Evolutionary conservation across 2,797 vertebrate species (phyloP).

Genomic region (Lepilemur ruficaudatus): DNA sequence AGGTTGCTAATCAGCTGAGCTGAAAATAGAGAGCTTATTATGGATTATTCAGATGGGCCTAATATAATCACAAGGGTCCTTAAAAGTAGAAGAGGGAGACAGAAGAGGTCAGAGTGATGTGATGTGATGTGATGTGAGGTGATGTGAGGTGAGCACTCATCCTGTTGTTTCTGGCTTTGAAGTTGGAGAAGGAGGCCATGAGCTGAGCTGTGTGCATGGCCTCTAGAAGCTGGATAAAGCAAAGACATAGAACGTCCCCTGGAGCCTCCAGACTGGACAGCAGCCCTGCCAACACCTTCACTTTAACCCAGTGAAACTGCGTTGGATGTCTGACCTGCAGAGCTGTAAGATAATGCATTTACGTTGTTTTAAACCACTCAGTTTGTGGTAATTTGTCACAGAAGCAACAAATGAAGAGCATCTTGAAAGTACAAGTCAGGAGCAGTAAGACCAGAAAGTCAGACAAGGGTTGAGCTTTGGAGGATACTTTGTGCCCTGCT

Average conservation of each 20-base stretch:
- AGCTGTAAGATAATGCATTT: neutral
- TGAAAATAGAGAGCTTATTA: neutral
- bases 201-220: neutral
- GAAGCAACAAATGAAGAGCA: neutral
- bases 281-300: neutral
- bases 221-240: neutral
- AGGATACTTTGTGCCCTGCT: neutral
- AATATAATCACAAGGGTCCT: neutral
- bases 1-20: neutral
- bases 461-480: neutral
- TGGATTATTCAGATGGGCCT: neutral
- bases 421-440: neutral
- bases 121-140: neutral
- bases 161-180: neutral
- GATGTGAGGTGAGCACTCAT: rapidly evolving
- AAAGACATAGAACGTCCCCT: neutral
- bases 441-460: neutral
- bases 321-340: neutral
- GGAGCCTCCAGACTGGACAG: neutral
- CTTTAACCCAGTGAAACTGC: neutral
- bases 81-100: neutral
- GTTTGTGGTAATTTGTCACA: neutral
- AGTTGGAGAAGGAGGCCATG: neutral
- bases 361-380: neutral
- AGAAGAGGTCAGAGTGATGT: neutral